Base-by-base conservation (phyloP, 1,140 invertebrate species). In the Drosophila jambulina region DNA sequence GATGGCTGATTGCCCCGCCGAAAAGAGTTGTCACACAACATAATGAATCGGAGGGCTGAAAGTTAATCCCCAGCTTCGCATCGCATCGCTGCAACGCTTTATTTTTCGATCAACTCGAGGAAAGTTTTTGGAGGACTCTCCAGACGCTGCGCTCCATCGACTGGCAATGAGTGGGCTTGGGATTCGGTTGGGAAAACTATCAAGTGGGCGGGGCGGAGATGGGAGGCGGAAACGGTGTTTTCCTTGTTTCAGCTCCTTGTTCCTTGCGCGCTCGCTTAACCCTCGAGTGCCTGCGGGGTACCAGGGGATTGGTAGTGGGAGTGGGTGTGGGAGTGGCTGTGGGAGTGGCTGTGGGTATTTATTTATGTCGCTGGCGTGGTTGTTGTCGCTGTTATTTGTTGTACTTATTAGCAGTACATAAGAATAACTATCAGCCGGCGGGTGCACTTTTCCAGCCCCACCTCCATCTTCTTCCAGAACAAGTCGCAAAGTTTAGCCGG, bases 361-460 rank as follows among this genome's bases (percentile, higher is more conserved):
- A 60, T 78, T 78, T 78, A 78, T 78, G 74, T 78, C 74, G 48
- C 63, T 59, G 40, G 17, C 70, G 6, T 72, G 38, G 56, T 75
- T 63, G 51, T 72, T 60, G 68, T n/a, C 54, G 19, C 60, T 68
- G 75, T 54, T 78, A 76, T 76, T 76, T 76, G 63, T 69, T 78
- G 75, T 69, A 77, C 75, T 78, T 78, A 78, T 78, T 78, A 78
- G 75, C 75, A 78, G 75, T 78, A 78, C 75, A 78, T 78, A 78
- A 78, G 75, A 57, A 78, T 78, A 69, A 78, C 75, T 78, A 69
- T 78, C 74, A 78, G 75, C 75, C 64, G 63, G 71, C 45, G 51
- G 72, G 51, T 72, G 64, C 34, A 64, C 48, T 71, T 42, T 32
- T 45, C 42, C 58, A 60, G 32, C 57, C n/a, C 17, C 67, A 77